phyloP scores from a whole-genome alignment of 2,888 invertebrate species.

The Neuroscelio doddi region DNA sequence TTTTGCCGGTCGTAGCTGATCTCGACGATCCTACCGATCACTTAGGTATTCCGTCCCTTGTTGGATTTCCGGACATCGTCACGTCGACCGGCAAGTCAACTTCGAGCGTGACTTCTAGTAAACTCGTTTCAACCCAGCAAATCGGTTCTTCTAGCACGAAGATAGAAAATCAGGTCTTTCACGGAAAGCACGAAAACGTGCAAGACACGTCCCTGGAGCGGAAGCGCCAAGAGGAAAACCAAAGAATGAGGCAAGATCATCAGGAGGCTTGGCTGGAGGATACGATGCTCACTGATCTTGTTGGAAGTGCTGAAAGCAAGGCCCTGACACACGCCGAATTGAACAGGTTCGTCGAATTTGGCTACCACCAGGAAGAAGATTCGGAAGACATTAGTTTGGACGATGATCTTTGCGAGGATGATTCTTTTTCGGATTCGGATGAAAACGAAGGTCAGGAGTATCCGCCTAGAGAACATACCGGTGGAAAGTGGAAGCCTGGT shows the following conservation, averaged over 20 bases:
- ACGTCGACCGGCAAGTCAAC: slow-evolving; percentile 49
- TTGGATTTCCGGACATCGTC: slow-evolving; percentile 69
- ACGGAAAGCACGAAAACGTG: slow-evolving; percentile 40
- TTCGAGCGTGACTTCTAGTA: slow-evolving; percentile 25
- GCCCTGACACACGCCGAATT: slow-evolving; percentile 43
- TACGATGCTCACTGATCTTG: slow-evolving; percentile 61
- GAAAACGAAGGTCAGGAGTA: slow-evolving; percentile 73
- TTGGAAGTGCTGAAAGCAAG: slow-evolving; percentile 53
- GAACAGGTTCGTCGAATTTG: slow-evolving; percentile 57
- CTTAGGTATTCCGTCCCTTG: slow-evolving; percentile 66
- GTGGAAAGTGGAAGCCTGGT: slow-evolving; percentile 84
- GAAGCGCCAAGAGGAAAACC: slow-evolving; percentile 57
- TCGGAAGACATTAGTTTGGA: slow-evolving; percentile 65
- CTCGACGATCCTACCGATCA: slow-evolving; percentile 67
- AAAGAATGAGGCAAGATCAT: slow-evolving; percentile 54
- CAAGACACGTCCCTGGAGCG: slow-evolving; percentile 48
- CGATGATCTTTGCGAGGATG: slow-evolving; percentile 73
- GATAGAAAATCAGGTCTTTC: slow-evolving; percentile 43
- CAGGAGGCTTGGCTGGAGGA: slow-evolving; percentile 63
- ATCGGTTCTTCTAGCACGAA: slow-evolving; percentile 26
- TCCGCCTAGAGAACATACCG: slow-evolving; percentile 76
- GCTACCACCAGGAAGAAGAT: slow-evolving; percentile 63
- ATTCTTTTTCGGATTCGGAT: slow-evolving; percentile 76
- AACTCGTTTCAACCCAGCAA: slow-evolving; percentile 26
- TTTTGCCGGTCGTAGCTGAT: slow-evolving; percentile 62